phyloP scores from a whole-genome alignment of 92 coral and sea anemone genomes.

The Nematostella vectensis region DNA sequence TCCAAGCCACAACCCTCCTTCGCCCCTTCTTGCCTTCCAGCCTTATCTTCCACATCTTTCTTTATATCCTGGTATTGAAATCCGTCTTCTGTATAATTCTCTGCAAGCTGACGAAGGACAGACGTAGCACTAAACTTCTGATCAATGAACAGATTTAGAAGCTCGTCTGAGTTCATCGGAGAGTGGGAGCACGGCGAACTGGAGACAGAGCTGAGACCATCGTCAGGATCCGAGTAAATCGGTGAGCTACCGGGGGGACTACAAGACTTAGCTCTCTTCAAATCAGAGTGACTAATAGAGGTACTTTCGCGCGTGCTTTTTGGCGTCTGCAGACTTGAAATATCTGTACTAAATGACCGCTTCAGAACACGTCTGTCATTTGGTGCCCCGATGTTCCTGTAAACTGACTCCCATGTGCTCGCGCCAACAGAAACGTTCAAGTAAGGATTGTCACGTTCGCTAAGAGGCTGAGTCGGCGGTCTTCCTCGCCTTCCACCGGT shows the following conservation, averaged over 20 bases:
- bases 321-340: background rate
- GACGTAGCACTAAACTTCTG: constrained; percentile 62
- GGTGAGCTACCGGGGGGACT: background rate
- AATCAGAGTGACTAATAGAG: background rate
- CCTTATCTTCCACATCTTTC: background rate
- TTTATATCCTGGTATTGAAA: background rate
- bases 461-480: background rate
- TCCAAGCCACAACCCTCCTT: background rate
- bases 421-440: constrained; percentile 6
- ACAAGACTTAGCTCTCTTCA: background rate
- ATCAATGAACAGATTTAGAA: constrained; percentile 30
- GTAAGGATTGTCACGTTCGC: background rate
- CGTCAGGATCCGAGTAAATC: constrained; percentile 14
- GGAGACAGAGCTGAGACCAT: constrained; percentile 26
- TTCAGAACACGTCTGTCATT: constrained; percentile 4
- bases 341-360: background rate
- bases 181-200: constrained; percentile 37
- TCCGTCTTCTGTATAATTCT: constrained; percentile 21
- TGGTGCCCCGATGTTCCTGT: constrained; percentile 24
- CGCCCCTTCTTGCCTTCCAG: background rate
- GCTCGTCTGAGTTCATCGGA: constrained; percentile 31
- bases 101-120: constrained; percentile 61
- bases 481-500: constrained; percentile 18
- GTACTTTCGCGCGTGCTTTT: background rate
- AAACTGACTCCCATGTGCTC: constrained; percentile 34